A percentile compares a stretch with the other conserved stretches of the same genome.
Evolutionary conservation across 2,888 invertebrate genomes (phyloP).

Genomic region (Orthosia gothica): DNA sequence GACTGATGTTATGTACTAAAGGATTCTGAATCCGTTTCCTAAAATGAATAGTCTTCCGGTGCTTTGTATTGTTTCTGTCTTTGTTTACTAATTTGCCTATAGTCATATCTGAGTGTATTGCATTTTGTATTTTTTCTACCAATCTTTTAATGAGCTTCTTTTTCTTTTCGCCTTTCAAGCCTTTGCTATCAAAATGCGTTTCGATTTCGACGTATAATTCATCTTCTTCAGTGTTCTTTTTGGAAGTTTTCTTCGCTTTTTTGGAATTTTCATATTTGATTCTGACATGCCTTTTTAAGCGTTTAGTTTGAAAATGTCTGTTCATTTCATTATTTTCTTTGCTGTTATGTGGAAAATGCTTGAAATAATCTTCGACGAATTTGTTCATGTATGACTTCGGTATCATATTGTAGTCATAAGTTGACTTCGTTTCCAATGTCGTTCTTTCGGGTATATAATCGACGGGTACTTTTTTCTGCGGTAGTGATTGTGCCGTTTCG

Average conservation of each 20-base stretch:
- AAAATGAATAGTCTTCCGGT: slow-evolving; percentile 73
- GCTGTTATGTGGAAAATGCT: slow-evolving; percentile 57
- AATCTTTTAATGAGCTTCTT: slow-evolving; percentile 82
- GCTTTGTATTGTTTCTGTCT: slow-evolving; percentile 62
- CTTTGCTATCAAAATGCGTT: slow-evolving; percentile 86
- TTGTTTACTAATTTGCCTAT: slow-evolving; percentile 21
- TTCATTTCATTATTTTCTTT: slow-evolving; percentile 52
- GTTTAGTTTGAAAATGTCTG: slow-evolving; percentile 63
- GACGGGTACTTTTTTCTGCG: slow-evolving; percentile 4
- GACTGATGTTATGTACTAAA: slow-evolving; percentile 66
- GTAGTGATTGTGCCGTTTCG: slow-evolving; percentile 6
- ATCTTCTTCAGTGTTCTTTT: slow-evolving; percentile 78
- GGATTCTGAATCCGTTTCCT: slow-evolving; percentile 83
- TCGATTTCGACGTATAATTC: slow-evolving; percentile 88
- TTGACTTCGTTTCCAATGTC: slow-evolving; percentile 18
- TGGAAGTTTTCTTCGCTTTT: slow-evolving; percentile 48
- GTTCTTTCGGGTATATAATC: slow-evolving; percentile 1
- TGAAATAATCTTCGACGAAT: slow-evolving; percentile 74
- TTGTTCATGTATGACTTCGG: slow-evolving; percentile 70
- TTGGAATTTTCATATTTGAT: slow-evolving; percentile 70
- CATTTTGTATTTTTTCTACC: slow-evolving; percentile 85
- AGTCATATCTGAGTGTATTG: slow-evolving; percentile 76
- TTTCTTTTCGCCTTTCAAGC: slow-evolving; percentile 83
- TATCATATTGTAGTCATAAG: slow-evolving; percentile 33
- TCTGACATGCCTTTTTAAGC: slow-evolving; percentile 82